These are phyloP conservation scores for Drosophila simulans DNA, from an alignment of 1,140 invertebrate species.

Conservation along the genomic window DNA sequence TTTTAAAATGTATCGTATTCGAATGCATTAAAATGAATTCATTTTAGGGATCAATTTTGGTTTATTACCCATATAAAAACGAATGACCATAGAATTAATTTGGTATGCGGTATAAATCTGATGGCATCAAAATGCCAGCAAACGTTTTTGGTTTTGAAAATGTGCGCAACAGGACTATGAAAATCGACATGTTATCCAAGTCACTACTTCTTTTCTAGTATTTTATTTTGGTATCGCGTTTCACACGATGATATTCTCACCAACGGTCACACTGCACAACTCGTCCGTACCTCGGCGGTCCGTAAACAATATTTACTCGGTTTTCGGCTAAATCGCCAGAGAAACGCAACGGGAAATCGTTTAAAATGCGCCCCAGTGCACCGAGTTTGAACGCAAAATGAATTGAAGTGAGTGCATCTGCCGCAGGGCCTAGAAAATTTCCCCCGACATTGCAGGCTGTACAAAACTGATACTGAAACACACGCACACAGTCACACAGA, in stretches of 20 bases:
- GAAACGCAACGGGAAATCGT: slow-evolving; percentile 49
- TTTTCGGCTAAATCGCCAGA: slow-evolving; percentile 56
- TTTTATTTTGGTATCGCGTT: background rate
- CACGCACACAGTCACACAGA: slow-evolving; percentile 15
- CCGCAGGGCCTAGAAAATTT: slow-evolving; percentile 37
- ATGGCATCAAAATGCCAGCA: too few relatives aligned
- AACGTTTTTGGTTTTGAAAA: too few relatives aligned
- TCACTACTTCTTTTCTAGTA: background rate
- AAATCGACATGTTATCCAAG: too few relatives aligned
- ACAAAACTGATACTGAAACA: slow-evolving; percentile 55
- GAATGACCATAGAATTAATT: too few relatives aligned
- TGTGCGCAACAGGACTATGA: too few relatives aligned
- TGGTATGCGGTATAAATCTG: too few relatives aligned
- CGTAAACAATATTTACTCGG: slow-evolving; percentile 48
- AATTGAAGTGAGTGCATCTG: slow-evolving; percentile 72
- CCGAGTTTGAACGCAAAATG: slow-evolving; percentile 56
- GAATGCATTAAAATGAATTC: too few relatives aligned
- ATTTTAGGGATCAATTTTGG: too few relatives aligned
- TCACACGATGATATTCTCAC: background rate
- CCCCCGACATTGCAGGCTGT: slow-evolving; percentile 63
- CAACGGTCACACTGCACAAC: slow-evolving; percentile 1
- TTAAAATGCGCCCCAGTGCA: slow-evolving; percentile 65
- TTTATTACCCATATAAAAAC: too few relatives aligned
- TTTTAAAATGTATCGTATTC: too few relatives aligned
- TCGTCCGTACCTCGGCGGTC: slow-evolving; percentile 17